Evolutionary conservation across 2,113 vertebrate species (phyloP), one percentile per base, ranked within the genome.

Genomic region (Nesospiza acunhae): DNA sequence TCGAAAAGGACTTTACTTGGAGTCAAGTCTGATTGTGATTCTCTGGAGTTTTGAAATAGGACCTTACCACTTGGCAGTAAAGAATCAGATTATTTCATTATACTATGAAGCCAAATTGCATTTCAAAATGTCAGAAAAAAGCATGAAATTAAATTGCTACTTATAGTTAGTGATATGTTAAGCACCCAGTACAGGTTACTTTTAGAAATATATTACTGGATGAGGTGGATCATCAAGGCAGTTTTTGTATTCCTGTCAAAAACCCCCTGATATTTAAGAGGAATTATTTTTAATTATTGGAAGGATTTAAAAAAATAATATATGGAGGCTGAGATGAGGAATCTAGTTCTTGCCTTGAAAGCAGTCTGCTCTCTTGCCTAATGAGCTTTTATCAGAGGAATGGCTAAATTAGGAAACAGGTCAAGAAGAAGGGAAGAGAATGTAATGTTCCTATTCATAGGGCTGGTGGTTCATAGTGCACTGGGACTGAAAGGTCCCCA

Each of bases 211-310:
- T 6, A 1, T 86, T 84, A 72, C 14, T 74, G 35, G n/a, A 59
- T 91, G 69, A 84, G n/a, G 41, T 81, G 53, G 60, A 56, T 84
- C 42, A 37, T 55, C n/a, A 21, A 7, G 0, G 49, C 55, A 73
- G 11, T 79, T 79, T 79, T 28, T 85, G 14, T 90, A 62, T 91
- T 79, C 39, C 31, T 83, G 33, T 91, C 49, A 60, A 73, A 78
- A 86, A 19, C 3, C 3, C 55, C 11, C 55, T 42, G 31, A 37
- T 88, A 39, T 80, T 91, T 33, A 53, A 83, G 50, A 63, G 30
- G 31, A 62, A 33, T 90, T 80, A 33, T 56, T 90, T 93, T 90
- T 80, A 79, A 79, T 73, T 90, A 62, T 62, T 85, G 59, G 46
- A 89, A 80, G 22, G 13, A 3, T 66, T 89, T 77, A 0, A 24